Evolutionary conservation across 2,797 vertebrate species (phyloP).

Genomic region (Protonibea diacanthus): DNA sequence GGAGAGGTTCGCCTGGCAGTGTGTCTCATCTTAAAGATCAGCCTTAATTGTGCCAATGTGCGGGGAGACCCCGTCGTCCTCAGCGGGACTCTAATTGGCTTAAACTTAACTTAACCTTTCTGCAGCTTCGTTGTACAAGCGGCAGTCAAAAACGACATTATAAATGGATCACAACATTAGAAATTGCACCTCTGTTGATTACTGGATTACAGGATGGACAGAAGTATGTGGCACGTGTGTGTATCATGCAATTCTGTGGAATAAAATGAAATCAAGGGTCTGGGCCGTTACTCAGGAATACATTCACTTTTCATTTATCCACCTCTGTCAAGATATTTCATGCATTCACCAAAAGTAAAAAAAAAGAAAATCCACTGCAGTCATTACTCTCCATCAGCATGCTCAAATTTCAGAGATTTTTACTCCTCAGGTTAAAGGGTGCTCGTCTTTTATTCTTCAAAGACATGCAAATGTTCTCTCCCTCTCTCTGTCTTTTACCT

Average conservation of each 20-base stretch:
- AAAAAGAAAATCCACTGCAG: slow-evolving; percentile 44
- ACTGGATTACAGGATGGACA: slow-evolving; percentile 10
- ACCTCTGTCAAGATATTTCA: slow-evolving; percentile 54
- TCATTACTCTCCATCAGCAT: slow-evolving; percentile 74
- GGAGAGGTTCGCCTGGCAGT: slow-evolving; percentile 65
- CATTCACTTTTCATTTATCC: slow-evolving; percentile 49
- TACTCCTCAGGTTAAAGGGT: slow-evolving; percentile 74
- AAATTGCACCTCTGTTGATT: slow-evolving; percentile 42
- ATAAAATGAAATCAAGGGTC: slow-evolving; percentile 42
- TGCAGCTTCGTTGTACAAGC: slow-evolving; percentile 51
- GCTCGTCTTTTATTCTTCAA: slow-evolving; percentile 80
- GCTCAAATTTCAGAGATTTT: slow-evolving; percentile 65
- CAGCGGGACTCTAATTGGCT: slow-evolving; percentile 80
- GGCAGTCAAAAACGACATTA: slow-evolving; percentile 61
- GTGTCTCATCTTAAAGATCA: slow-evolving; percentile 83
- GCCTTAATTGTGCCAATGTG: slow-evolving; percentile 80
- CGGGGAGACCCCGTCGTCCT: slow-evolving; percentile 70
- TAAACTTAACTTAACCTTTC: slow-evolving; percentile 86
- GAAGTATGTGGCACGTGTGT: slow-evolving; percentile 5
- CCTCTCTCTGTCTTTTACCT: slow-evolving; percentile 63
- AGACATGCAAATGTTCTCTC: slow-evolving; percentile 79
- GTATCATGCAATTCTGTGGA: slow-evolving; percentile 17
- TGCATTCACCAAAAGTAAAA: slow-evolving; percentile 31
- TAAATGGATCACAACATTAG: slow-evolving; percentile 60
- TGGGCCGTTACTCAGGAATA: slow-evolving; percentile 35